Evolutionary conservation across 2,888 invertebrate genomes (phyloP), one percentile per base, ranked within the genome.

Genomic region (Chrysolina oricalcia): DNA sequence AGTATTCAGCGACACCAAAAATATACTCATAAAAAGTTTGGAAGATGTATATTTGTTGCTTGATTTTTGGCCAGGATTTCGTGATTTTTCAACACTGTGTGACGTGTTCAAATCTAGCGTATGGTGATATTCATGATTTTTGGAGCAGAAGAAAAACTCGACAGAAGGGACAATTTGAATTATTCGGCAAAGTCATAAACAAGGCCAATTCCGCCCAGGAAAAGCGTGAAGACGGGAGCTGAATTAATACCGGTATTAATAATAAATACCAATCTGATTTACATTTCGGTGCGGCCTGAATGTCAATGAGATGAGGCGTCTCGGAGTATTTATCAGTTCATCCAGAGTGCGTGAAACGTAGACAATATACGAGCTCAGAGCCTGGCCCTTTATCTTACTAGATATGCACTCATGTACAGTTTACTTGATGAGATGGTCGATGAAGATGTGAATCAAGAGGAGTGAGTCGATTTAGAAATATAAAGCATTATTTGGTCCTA

Each of bases 181-280:
- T 35, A 8, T 35, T 85, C 85, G 84, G 84, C 83, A 82, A 83
- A 77, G 81, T 80, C 84, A 83, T 86, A 86, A 86, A 87, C 78
- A 83, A 83, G 79, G 84, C 84, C 79, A 81, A 85, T 85, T 86
- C 83, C 85, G 84, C 85, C 84, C 83, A 85, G 83, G 81, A 83
- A 81, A 81, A 78, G 81, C 80, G 83, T 80, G 83, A 83, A 84
- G 83, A 83, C 82, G 79, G 64, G 78, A 11, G 83, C 83, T 84
- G 85, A 85, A 86, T 86, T 86, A 86, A 85, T 83, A 82, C 80
- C 75, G 80, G 81, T 82, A 82, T 85, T 85, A 85, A 85, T 85
- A 85, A 85, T 53, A 53, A 53, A 53, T 53, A 53, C 53, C 19
- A 53, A 13, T 21, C 53, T 21, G 53, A 53, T 85, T 83, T 85